Evolutionary conservation across 2,797 vertebrate species (phyloP).

Genomic region (Monodelphis domestica): DNA sequence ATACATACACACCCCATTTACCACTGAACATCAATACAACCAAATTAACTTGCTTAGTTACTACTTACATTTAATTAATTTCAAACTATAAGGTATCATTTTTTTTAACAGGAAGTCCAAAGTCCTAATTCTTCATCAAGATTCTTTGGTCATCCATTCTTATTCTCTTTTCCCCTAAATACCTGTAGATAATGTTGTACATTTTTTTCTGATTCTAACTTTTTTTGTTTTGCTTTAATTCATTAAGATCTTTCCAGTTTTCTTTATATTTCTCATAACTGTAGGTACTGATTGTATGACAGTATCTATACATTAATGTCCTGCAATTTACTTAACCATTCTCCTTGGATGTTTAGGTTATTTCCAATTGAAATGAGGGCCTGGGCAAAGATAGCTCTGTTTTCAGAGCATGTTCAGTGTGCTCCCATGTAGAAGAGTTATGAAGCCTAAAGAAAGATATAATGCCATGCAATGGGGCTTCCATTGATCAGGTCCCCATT

Average conservation of each 20-base stretch:
- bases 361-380: not conserved
- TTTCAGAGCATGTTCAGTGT: not conserved
- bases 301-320: not conserved
- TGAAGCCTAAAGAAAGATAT: not conserved
- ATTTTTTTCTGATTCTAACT: not conserved
- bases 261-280: not conserved
- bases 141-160: not conserved
- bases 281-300: not conserved
- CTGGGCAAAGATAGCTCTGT: not conserved
- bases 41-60: not conserved
- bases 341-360: not conserved
- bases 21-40: not conserved
- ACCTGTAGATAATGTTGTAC: not conserved
- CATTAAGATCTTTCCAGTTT: not conserved
- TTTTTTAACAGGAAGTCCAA: not conserved
- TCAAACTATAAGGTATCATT: not conserved
- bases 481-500: not conserved
- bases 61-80: not conserved
- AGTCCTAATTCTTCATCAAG: not conserved
- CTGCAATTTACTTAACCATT: not conserved
- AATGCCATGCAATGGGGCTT: not conserved
- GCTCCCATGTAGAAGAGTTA: not conserved
- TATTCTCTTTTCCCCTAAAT: not conserved
- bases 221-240: not conserved
- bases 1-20: no score